A percentile compares a stretch with the other conserved stretches of the same genome.
phyloP scores from a whole-genome alignment of 2,888 invertebrate species.

The Phrixothrix hirtus region DNA sequence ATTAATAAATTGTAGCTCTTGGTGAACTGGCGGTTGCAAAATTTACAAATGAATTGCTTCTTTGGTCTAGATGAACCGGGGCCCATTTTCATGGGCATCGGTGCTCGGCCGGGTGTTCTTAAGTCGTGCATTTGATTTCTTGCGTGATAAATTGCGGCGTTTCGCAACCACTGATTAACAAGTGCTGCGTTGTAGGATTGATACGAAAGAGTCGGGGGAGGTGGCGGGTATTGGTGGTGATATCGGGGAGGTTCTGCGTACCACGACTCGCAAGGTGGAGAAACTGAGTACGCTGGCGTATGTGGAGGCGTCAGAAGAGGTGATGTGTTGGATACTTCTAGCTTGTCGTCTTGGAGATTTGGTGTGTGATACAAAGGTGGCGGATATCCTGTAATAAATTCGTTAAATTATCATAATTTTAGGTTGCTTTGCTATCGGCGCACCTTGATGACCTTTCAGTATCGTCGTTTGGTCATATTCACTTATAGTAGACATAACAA shows the following conservation, averaged over 20 bases:
- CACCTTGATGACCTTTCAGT: slow-evolving; percentile 33
- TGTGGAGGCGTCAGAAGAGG: slow-evolving; percentile 72
- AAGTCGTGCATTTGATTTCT: slow-evolving; percentile 44
- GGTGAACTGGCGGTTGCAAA: slow-evolving; percentile 95
- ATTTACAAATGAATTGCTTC: slow-evolving; percentile 95
- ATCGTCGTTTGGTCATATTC: slow-evolving; percentile 31
- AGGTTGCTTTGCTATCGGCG: slow-evolving; percentile 2
- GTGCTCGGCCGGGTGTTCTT: slow-evolving; percentile 53
- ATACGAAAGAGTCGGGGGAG: slow-evolving; percentile 52
- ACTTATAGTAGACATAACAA: slow-evolving; percentile 29
- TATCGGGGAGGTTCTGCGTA: slow-evolving; percentile 44
- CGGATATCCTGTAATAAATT: slow-evolving; percentile 24
- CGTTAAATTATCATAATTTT: neutral
- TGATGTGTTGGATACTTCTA: slow-evolving; percentile 54
- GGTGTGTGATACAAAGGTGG: slow-evolving; percentile 12
- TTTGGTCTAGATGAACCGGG: slow-evolving; percentile 65
- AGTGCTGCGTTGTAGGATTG: slow-evolving; percentile 59
- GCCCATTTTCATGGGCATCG: slow-evolving; percentile 58
- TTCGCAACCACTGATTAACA: slow-evolving; percentile 76
- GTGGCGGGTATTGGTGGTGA: slow-evolving; percentile 59
- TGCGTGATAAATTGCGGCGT: slow-evolving; percentile 69
- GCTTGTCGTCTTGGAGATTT: slow-evolving; percentile 49
- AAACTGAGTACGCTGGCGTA: slow-evolving; percentile 65
- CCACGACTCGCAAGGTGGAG: slow-evolving; percentile 40
- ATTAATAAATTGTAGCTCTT: slow-evolving; percentile 97